Percentiles rank a stretch among this genome's conserved stretches.
These are phyloP conservation scores for Neoitamus cyanurus DNA, from an alignment of 2,888 invertebrate species.

Conservation along the genomic window DNA sequence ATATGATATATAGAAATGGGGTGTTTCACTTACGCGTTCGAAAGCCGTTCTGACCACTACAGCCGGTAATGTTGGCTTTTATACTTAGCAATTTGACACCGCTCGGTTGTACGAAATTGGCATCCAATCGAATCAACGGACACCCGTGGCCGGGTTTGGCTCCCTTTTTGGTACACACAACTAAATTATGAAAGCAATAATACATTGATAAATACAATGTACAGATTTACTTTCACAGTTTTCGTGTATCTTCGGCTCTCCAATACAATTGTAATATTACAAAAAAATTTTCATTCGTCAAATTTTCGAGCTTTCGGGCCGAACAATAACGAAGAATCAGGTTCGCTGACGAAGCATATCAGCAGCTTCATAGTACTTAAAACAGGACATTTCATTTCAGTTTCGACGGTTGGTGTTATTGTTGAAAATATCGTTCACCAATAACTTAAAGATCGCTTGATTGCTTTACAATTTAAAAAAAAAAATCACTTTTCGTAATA, in stretches of 20 bases:
- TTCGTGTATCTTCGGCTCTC: conserved; percentile 25
- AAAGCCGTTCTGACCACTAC: conserved; percentile 95
- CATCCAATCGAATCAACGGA: conserved; percentile 55
- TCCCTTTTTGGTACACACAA: conserved; percentile 62
- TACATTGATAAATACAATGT: conserved; percentile 8
- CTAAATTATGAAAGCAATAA: conserved; percentile 44
- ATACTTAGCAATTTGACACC: conserved; percentile 68
- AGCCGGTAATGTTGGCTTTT: conserved; percentile 71
- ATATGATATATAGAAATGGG: conserved; percentile 28
- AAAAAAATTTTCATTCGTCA: conserved; percentile 5
- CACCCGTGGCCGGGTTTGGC: conserved; percentile 60
- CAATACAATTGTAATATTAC: not conserved
- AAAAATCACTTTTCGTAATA: not conserved
- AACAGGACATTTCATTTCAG: conserved; percentile 4
- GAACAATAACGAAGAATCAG: conserved; percentile 27
- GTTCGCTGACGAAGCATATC: conserved; percentile 6
- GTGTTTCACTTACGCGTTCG: conserved; percentile 84
- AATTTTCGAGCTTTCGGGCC: conserved; percentile 2
- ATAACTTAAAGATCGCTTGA: not conserved
- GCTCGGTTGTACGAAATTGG: conserved; percentile 59
- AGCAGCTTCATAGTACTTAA: not conserved
- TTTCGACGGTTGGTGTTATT: conserved; percentile 8
- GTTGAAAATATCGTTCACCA: not conserved
- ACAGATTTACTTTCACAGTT: not conserved
- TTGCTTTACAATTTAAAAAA: not conserved